Percentiles rank a stretch among this genome's conserved stretches.
phyloP scores from a whole-genome alignment of 2,888 invertebrate genomes.

The Hedya salicella region DNA sequence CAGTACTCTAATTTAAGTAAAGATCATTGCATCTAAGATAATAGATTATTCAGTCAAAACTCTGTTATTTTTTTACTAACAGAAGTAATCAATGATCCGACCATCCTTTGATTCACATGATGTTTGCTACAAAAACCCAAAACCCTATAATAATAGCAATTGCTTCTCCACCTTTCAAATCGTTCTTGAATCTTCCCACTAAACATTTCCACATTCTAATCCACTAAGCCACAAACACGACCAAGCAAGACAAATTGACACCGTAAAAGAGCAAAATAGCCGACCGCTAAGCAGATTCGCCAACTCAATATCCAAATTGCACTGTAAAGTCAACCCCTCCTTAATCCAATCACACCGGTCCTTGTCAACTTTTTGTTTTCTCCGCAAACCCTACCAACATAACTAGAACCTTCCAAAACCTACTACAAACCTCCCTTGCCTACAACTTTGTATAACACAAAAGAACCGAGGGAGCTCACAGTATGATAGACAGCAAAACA shows the following conservation, averaged over 20 bases:
- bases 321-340: slow-evolving; percentile 81
- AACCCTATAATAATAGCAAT: neutral
- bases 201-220: slow-evolving; percentile 24
- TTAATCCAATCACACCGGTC: slow-evolving; percentile 82
- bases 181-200: slow-evolving; percentile 7
- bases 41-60: too few species aligned
- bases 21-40: too few species aligned
- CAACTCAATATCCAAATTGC: slow-evolving; percentile 84
- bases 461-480: slow-evolving; percentile 54
- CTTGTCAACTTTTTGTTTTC: slow-evolving; percentile 84
- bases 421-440: slow-evolving; percentile 13
- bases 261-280: slow-evolving; percentile 68
- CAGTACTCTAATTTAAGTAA: too few species aligned
- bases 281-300: slow-evolving; percentile 74
- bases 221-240: slow-evolving; percentile 31
- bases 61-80: too few species aligned
- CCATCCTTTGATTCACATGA: too few species aligned
- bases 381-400: slow-evolving; percentile 59
- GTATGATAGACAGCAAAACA: slow-evolving; percentile 56
- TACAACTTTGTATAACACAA: slow-evolving; percentile 14
- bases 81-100: too few species aligned
- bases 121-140: neutral
- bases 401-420: slow-evolving; percentile 56
- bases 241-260: slow-evolving; percentile 70
- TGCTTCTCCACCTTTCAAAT: slow-evolving; percentile 2